Percentiles rank a stretch among this genome's conserved stretches.
Conservation (phyloP, 2,888 invertebrate genomes). For the Stenchaetothrips biformis region DNA sequence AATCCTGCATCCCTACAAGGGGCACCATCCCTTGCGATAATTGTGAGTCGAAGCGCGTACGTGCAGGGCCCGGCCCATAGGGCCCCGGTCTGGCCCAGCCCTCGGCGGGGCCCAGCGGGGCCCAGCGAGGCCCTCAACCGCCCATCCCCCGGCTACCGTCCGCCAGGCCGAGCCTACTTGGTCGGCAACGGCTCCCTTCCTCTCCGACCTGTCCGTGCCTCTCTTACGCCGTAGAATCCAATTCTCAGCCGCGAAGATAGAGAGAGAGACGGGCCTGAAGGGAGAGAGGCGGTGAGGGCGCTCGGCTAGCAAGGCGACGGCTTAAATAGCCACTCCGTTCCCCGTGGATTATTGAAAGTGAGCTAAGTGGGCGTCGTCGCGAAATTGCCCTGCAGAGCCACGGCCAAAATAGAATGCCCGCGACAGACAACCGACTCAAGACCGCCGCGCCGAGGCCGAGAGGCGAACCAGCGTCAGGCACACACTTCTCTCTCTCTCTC, state of each 20-base stretch:
- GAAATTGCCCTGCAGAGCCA: too few species aligned
- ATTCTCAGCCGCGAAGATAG: neutral
- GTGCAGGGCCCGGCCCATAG: neutral
- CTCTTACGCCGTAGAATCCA: too few species aligned
- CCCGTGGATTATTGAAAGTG: too few species aligned
- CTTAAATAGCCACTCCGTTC: too few species aligned
- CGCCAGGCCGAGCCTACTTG: neutral
- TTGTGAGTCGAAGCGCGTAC: constrained; percentile 12
- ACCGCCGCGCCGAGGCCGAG: too few species aligned
- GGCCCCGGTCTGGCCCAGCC: neutral
- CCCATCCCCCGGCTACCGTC: neutral
- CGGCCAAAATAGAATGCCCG: too few species aligned
- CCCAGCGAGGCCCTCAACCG: neutral
- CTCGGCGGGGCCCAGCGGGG: too few species aligned
- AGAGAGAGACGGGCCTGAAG: neutral
- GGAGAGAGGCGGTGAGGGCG: neutral
- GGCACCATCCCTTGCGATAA: constrained; percentile 5
- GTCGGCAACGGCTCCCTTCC: neutral
- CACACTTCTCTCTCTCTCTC: neutral
- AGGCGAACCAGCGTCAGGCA: neutral
- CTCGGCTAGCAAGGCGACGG: neutral
- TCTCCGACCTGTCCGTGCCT: neutral
- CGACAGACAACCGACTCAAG: neutral
- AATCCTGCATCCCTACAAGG: constrained; percentile 8
- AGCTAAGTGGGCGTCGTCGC: too few species aligned